Evolutionary conservation across 2,113 vertebrate genomes (phyloP).

Genomic region (Anseranas semipalmata): DNA sequence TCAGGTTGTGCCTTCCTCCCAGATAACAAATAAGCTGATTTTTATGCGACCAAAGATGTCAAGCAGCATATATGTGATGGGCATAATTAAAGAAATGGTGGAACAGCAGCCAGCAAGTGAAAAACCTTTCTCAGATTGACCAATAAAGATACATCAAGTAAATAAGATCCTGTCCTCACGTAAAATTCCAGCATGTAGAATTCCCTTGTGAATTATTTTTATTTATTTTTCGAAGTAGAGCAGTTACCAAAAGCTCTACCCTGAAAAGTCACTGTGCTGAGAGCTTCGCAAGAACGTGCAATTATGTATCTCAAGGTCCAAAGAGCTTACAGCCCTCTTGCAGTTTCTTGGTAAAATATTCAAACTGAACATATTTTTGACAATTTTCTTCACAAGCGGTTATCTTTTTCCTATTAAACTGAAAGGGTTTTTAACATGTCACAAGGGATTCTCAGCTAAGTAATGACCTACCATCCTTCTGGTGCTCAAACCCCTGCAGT

Average conservation of each 20-base stretch:
- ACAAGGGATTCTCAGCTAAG: not conserved
- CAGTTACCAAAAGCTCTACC: not conserved
- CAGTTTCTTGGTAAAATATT: not conserved
- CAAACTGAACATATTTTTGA: not conserved
- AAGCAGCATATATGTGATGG: not conserved
- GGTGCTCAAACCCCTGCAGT: not conserved
- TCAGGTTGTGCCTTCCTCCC: not conserved
- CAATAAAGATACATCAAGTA: not conserved
- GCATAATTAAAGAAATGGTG: not conserved
- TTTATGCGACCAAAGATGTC: not conserved
- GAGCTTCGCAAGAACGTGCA: not conserved
- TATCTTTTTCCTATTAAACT: conserved; percentile 26
- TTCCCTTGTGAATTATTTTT: conserved; percentile 39
- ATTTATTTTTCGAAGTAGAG: conserved; percentile 36
- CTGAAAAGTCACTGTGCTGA: not conserved
- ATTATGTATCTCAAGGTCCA: not conserved
- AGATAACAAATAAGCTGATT: not conserved
- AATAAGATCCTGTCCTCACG: not conserved
- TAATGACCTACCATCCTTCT: not conserved
- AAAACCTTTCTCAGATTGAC: not conserved
- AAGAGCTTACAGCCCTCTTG: conserved; percentile 19
- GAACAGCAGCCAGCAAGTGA: not conserved
- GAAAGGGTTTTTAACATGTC: not conserved
- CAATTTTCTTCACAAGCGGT: conserved; percentile 22
- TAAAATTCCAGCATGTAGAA: not conserved